Base-by-base conservation (phyloP, 2,797 vertebrate species). In the Discoglossus pictus region DNA sequence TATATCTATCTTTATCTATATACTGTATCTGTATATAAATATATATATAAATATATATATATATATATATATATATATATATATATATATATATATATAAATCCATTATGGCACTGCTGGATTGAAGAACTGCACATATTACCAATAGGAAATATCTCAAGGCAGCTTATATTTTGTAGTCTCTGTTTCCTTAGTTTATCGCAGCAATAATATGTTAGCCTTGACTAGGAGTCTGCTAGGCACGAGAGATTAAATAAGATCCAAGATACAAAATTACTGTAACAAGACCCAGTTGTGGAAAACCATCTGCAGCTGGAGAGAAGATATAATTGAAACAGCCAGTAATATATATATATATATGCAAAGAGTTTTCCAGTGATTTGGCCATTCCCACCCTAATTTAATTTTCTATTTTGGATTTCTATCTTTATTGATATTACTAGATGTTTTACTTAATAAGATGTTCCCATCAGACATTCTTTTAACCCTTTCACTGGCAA, bases 281-380 rank as follows among this genome's bases (percentile, higher is more conserved):
- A 61, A 61, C 36, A 50, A 38, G 15, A 24, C 50, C 59, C 36
- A 46, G 31, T 20, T 47, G 42, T 34, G 24, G 42, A 61, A 47
- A 31, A 61, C 21, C 27, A 23, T 50, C 44, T 47, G 44, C 4
- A 42, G 39, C 39, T 2, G 3, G 12, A 47, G 44, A 12, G 8
- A 21, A 47, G 20, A 10, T 9, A 47, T 47, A 23, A 47, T 7
- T 47, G 20, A 23, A 23, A 10, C 20, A 11, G 44, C 12, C 21
- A 3, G 13, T 15, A n/a, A 50, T n/a, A n/a, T n/a, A 50, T 50
- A 50, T 36, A 27, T 50, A n/a, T 50, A 23, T 25, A 23, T 50
- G 46, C 21, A 50, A 50, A 50, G 46, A 27, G 6, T 12, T 50
- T 25, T 7, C 46, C 27, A 23, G 24, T 50, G 7, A 25, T 50